phyloP scores from a whole-genome alignment of 2,888 invertebrate species.

The Oxycera nigricornis region DNA sequence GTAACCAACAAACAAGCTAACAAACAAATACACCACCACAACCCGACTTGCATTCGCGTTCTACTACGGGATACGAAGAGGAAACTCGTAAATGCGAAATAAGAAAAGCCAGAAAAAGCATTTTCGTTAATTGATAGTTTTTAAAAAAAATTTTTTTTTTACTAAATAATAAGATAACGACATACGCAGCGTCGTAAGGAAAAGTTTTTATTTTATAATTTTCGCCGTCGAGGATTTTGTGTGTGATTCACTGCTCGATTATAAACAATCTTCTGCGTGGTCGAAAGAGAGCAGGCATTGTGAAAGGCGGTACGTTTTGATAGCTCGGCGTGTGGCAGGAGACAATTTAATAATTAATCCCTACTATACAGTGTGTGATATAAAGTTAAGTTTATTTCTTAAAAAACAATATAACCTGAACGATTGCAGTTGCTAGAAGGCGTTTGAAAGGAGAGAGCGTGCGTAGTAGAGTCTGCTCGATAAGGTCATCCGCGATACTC shows the following conservation, averaged over 20 bases:
- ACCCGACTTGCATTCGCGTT: not conserved
- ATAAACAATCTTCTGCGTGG: not conserved
- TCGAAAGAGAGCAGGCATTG: constrained; percentile 19
- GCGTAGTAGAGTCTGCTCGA: not conserved
- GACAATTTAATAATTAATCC: constrained; percentile 9
- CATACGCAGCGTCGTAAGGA: not conserved
- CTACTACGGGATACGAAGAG: not conserved
- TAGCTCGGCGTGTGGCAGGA: not conserved
- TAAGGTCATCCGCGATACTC: no score
- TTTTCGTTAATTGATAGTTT: constrained; percentile 26
- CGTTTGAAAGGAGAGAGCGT: not conserved
- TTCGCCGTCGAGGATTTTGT: constrained; percentile 8
- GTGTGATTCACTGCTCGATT: not conserved
- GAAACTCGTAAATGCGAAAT: not conserved
- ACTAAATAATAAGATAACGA: not conserved
- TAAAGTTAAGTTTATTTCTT: constrained; percentile 39
- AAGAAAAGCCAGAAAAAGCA: constrained; percentile 33
- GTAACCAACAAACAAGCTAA: not conserved
- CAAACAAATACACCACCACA: not conserved
- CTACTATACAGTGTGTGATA: constrained; percentile 42
- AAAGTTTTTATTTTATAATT: constrained; percentile 20
- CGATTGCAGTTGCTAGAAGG: not conserved
- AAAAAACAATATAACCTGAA: not conserved
- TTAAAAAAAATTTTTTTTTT: constrained; percentile 23
- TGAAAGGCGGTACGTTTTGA: no score